These are phyloP conservation scores for Chelonoidis abingdonii DNA, from an alignment of 2,113 vertebrate genomes.

Conservation along the genomic window DNA sequence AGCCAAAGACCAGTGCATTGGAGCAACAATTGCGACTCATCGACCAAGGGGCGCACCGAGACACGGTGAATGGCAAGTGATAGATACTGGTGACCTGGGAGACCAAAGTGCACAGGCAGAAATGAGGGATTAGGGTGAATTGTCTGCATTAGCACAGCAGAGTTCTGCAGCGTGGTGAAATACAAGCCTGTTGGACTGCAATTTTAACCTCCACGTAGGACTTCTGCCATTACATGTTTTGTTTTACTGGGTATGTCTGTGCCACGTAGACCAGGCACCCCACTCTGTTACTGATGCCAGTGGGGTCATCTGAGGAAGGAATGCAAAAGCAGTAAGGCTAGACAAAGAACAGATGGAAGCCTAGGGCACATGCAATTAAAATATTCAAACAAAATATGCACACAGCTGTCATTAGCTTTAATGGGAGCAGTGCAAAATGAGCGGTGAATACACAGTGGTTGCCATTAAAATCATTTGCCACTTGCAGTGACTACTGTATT, in stretches of 20 bases:
- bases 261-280: not conserved
- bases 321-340: not conserved
- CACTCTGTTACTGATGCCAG: not conserved
- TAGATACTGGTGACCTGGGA: not conserved
- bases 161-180: not conserved
- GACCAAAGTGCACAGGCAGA: not conserved
- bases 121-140: not conserved
- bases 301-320: not conserved
- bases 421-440: not conserved
- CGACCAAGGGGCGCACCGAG: too few species aligned
- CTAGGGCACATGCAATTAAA: not conserved
- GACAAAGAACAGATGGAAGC: not conserved
- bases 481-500: not conserved
- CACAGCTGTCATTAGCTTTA: not conserved
- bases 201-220: not conserved
- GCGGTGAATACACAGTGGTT: not conserved
- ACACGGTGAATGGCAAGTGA: not conserved
- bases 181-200: not conserved
- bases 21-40: not conserved
- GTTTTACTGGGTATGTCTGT: not conserved
- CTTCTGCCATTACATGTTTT: not conserved
- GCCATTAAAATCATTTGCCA: not conserved
- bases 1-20: not conserved
- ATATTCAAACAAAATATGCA: not conserved
- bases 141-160: not conserved